A percentile compares a stretch with the other conserved stretches of the same genome.
These are phyloP conservation scores for Pteria penguin DNA, from an alignment of 2,888 invertebrate species.

Conservation along the genomic window DNA sequence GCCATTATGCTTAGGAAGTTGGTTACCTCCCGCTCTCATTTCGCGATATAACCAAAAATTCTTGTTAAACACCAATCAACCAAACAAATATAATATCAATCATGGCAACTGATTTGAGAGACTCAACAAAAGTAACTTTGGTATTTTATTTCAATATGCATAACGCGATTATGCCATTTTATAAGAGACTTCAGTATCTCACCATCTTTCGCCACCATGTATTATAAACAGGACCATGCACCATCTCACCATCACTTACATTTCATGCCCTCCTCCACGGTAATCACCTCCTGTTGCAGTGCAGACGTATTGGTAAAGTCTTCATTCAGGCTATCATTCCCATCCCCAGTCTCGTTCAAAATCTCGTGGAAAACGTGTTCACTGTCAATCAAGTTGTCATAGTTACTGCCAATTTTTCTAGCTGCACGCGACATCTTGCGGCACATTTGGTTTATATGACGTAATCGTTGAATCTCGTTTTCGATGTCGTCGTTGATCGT, in stretches of 20 bases:
- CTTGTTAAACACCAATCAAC: too few species aligned
- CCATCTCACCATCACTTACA: conserved; percentile 6
- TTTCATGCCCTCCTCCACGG: conserved; percentile 39
- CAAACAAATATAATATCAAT: too few species aligned
- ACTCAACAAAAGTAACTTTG: too few species aligned
- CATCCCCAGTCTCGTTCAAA: conserved; percentile 31
- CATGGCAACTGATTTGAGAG: too few species aligned
- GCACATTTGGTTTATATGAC: conserved; percentile 43
- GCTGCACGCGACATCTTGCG: conserved; percentile 43
- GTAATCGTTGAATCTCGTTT: conserved; percentile 38
- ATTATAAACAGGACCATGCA: neutral
- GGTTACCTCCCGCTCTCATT: too few species aligned
- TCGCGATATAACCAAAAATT: too few species aligned
- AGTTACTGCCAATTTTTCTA: conserved; percentile 37
- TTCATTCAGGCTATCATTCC: conserved; percentile 35
- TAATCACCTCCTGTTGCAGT: conserved; percentile 36
- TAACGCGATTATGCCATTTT: too few species aligned
- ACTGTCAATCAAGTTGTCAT: conserved; percentile 36
- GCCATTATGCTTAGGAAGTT: too few species aligned
- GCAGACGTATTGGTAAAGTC: conserved; percentile 34
- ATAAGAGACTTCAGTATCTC: neutral
- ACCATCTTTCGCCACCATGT: neutral
- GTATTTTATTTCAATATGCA: too few species aligned
- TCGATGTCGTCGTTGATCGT: conserved; percentile 42
- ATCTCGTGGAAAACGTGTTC: conserved; percentile 41